Percentiles rank a stretch among this genome's conserved stretches.
Conservation (phyloP, 2,797 vertebrate species). For the Anniella stebbinsi region DNA sequence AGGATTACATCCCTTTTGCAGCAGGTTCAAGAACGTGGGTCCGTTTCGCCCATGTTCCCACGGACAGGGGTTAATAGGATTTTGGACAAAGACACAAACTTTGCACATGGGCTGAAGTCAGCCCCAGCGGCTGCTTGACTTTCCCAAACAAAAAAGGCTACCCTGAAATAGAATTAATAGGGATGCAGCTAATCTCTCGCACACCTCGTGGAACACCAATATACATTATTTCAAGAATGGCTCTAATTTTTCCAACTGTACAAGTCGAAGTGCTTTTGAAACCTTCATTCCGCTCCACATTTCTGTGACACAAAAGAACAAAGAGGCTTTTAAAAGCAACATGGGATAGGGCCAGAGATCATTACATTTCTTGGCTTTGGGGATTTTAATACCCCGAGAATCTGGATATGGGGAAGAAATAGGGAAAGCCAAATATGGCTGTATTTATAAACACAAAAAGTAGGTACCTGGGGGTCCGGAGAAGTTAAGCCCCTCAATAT, state of each 20-base stretch:
- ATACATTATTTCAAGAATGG: background rate
- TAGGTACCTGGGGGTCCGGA: background rate
- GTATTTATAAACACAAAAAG: background rate
- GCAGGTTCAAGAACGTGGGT: background rate
- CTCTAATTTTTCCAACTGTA: background rate
- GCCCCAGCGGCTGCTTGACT: background rate
- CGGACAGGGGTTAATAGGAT: too few species aligned
- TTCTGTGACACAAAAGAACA: constrained; percentile 7
- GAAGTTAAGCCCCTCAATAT: background rate
- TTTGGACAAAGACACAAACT: background rate
- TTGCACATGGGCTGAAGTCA: background rate
- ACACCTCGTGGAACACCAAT: background rate
- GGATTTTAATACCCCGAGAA: background rate
- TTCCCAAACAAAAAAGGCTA: background rate
- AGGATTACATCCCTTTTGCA: background rate
- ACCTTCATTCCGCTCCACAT: background rate
- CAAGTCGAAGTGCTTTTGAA: background rate
- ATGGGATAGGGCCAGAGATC: background rate
- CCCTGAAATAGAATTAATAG: background rate
- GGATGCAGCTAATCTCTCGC: background rate
- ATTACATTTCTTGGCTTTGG: background rate
- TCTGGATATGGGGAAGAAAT: background rate
- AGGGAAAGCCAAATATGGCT: background rate
- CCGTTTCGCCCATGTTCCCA: background rate
- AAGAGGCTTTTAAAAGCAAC: constrained; percentile 4